A percentile compares a stretch with the other conserved stretches of the same genome.
Conservation (phyloP, 2,888 invertebrate species). For the Hirtodrosophila alboralis region DNA sequence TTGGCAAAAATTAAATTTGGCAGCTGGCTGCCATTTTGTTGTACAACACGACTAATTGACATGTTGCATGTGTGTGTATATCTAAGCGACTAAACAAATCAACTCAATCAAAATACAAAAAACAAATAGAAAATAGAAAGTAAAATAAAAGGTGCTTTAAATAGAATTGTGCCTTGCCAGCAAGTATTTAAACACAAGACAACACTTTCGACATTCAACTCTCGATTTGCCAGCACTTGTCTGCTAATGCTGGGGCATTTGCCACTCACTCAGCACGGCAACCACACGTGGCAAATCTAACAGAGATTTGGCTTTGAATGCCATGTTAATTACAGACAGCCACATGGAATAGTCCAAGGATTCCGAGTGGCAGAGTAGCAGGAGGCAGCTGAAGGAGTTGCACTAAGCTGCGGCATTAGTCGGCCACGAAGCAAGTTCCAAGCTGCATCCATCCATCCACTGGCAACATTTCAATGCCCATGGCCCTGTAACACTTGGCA, state of each 20-base stretch:
- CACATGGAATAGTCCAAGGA: slow-evolving; percentile 6
- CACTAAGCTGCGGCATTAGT: slow-evolving; percentile 67
- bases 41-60: slow-evolving; percentile 67
- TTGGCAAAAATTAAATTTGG: slow-evolving; percentile 73
- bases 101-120: slow-evolving; percentile 28
- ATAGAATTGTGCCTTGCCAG: neutral
- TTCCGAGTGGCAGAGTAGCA: neutral
- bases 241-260: slow-evolving; percentile 21
- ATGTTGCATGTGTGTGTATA: slow-evolving; percentile 59
- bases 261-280: slow-evolving; percentile 36
- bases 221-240: slow-evolving; percentile 9
- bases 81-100: slow-evolving; percentile 29
- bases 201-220: slow-evolving; percentile 10
- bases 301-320: slow-evolving; percentile 72
- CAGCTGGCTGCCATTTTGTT: slow-evolving; percentile 69
- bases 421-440: slow-evolving; percentile 44
- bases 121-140: too few species aligned
- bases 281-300: slow-evolving; percentile 45
- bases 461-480: slow-evolving; percentile 39
- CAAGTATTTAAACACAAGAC: slow-evolving; percentile 14
- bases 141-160: slow-evolving; percentile 20
- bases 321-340: slow-evolving; percentile 73
- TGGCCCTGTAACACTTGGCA: neutral
- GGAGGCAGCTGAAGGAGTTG: slow-evolving; percentile 9
- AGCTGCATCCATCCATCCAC: too few species aligned